phyloP scores from a whole-genome alignment of 2,888 invertebrate species.

The Noctua janthe region DNA sequence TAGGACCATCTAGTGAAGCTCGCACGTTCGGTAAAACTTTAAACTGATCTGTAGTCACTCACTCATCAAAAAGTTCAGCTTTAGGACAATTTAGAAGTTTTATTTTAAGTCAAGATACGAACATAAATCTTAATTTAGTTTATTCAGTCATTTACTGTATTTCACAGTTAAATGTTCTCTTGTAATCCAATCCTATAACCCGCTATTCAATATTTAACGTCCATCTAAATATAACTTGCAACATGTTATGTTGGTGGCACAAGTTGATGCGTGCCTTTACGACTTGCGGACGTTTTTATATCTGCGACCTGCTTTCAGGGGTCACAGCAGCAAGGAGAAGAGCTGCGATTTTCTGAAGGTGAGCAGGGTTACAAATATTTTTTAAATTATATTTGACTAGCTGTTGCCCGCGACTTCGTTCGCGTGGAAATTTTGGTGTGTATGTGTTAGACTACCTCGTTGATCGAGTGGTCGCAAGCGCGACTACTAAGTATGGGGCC shows the following conservation, averaged over 20 bases:
- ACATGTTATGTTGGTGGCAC: conserved; percentile 35
- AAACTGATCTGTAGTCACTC: background rate
- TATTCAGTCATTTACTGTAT: background rate
- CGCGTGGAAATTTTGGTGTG: no score
- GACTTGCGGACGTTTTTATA: conserved; percentile 58
- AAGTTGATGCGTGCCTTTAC: conserved; percentile 45
- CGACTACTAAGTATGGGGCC: no score
- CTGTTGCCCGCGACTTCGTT: no score
- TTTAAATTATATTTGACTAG: background rate
- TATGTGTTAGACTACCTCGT: no score
- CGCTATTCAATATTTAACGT: conserved; percentile 42
- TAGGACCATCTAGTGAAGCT: background rate
- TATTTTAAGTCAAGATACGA: background rate
- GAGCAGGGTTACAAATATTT: background rate
- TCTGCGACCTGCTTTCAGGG: conserved; percentile 60
- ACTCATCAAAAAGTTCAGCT: background rate
- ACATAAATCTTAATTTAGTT: background rate
- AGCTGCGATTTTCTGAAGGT: conserved; percentile 42
- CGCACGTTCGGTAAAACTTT: background rate
- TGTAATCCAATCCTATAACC: conserved; percentile 45
- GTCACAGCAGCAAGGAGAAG: conserved; percentile 31
- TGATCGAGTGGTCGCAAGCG: no score
- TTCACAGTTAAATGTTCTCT: conserved; percentile 4
- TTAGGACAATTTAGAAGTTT: background rate
- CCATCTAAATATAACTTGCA: conserved; percentile 55